Evolutionary conservation across 2,888 invertebrate species (phyloP).

Genomic region (Therioaphis trifolii): DNA sequence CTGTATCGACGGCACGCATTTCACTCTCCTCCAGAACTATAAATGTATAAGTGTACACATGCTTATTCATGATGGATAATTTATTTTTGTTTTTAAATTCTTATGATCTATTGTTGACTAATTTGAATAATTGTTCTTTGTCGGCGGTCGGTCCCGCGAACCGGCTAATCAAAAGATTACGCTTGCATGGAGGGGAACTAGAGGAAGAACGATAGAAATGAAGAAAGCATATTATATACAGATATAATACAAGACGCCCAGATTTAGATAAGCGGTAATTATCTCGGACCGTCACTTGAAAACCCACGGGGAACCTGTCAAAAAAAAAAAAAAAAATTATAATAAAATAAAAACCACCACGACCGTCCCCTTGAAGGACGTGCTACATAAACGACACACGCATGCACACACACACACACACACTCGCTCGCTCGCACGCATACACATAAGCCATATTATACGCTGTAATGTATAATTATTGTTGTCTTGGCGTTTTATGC

Average conservation of each 20-base stretch:
- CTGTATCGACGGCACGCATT: neutral
- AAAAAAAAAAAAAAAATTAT: conserved; percentile 17
- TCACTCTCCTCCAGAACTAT: neutral
- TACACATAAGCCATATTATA: neutral
- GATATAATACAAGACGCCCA: conserved; percentile 43
- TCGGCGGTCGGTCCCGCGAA: conserved; percentile 8
- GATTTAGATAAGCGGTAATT: conserved; percentile 39
- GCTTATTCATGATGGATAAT: neutral
- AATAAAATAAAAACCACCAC: too few species aligned
- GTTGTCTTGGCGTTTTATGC: too few species aligned
- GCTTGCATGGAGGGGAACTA: neutral
- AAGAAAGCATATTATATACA: neutral
- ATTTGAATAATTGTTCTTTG: conserved; percentile 39
- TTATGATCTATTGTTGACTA: conserved; percentile 24
- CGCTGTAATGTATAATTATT: neutral
- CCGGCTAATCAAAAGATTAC: conserved; percentile 37
- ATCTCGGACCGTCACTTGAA: conserved; percentile 32
- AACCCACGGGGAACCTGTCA: conserved; percentile 39
- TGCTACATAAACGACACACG: neutral
- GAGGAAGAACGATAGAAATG: too few species aligned
- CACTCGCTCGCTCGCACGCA: too few species aligned
- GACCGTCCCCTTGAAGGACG: neutral
- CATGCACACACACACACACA: neutral
- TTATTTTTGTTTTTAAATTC: neutral
- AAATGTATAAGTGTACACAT: too few species aligned